Evolutionary conservation across 2,797 vertebrate genomes (phyloP), one percentile per base, ranked within the genome.

Genomic region (Mormyrops attenuatus): DNA sequence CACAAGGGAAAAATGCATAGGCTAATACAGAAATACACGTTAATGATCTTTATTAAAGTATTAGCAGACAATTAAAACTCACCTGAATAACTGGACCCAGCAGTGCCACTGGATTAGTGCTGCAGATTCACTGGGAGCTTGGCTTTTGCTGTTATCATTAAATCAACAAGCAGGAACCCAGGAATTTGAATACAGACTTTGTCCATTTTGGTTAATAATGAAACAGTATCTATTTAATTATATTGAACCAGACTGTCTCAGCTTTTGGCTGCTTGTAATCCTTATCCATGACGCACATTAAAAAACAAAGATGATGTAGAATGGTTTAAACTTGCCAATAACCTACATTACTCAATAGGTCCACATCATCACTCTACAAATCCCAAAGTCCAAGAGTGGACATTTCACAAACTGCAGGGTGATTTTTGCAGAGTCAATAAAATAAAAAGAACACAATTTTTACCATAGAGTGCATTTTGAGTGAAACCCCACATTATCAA

Each of bases 171-270:
- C 22, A 44, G 49, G 57, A 85, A 84, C 17, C 55, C 80, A 17
- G 77, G 17, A 20, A 49, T 44, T 84, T 53, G 30, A 88, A 77
- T 77, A 38, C 69, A 90, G 89, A 87, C 89, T 87, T 87, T 90
- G 89, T 57, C 69, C 89, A 44, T 53, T 90, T 87, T 41, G 38
- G 86, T 87, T 87, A 85, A 85, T 87, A 87, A 60, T 87, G 22
- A 87, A 87, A 85, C 84, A 50, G 20, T 60, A 60, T 53, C 30
- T 60, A 44, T 87, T 38, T 87, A 34, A 60, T 47, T 57, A 44
- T 87, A 87, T 53, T 86, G 85, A 55, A 53, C 22, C 22, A 82
- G 20, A 77, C 80, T 84, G 44, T 84, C 13, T 57, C 52, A 26
- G 84, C n/a, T 53, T 34, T 60, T 60, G 13, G 34, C 38, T 55